Conservation (phyloP, 2,888 invertebrate genomes). For the Metalampra italica region DNA sequence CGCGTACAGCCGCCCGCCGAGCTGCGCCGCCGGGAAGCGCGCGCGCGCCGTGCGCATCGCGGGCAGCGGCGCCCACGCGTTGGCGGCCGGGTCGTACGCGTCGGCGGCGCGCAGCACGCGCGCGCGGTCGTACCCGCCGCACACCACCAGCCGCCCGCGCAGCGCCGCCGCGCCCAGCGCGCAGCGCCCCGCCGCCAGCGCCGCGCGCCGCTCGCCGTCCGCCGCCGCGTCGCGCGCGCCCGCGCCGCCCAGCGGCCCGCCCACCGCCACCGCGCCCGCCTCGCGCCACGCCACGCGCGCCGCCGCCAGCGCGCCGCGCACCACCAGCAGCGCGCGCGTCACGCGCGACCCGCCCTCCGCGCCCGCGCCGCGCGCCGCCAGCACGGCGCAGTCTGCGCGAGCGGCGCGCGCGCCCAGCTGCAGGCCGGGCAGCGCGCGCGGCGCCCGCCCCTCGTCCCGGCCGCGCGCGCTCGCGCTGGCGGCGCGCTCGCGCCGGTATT, state of each 20-base stretch:
- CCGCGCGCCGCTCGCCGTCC: constrained; percentile 75
- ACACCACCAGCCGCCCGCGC: constrained; percentile 84
- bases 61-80: constrained; percentile 83
- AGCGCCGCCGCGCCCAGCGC: constrained; percentile 87
- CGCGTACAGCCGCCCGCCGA: constrained; percentile 84
- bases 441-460: constrained; percentile 65
- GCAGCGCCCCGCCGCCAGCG: constrained; percentile 83
- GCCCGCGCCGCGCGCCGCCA: constrained; percentile 39
- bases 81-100: constrained; percentile 83
- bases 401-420: constrained; percentile 45
- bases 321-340: constrained; percentile 36
- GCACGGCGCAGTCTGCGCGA: constrained; percentile 34
- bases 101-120: constrained; percentile 88
- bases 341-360: constrained; percentile 24
- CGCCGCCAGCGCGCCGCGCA: constrained; percentile 26
- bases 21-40: constrained; percentile 84
- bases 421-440: constrained; percentile 80
- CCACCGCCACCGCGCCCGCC: constrained; percentile 71
- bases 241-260: constrained; percentile 81
- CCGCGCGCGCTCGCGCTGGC: constrained; percentile 83
- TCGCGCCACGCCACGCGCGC: constrained; percentile 28
- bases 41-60: constrained; percentile 87
- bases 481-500: constrained; percentile 79
- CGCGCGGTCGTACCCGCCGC: constrained; percentile 90
- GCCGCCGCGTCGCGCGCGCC: constrained; percentile 78